Evolutionary conservation across 2,113 vertebrate genomes (phyloP).

Genomic region (Dasyurus viverrinus): DNA sequence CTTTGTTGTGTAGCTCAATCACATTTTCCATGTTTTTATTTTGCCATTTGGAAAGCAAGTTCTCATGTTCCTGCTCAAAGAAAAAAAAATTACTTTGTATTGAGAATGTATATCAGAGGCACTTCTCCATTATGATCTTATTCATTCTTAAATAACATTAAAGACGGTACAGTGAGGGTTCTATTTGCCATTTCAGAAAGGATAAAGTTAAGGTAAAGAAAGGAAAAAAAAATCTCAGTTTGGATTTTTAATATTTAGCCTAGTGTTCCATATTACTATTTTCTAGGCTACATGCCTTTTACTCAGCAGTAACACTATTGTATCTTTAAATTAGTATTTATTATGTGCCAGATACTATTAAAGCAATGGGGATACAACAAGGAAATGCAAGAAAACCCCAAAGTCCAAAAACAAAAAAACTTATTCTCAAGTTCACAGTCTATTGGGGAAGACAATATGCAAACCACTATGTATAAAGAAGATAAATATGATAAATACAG

Average conservation of each 20-base stretch:
- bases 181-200: slow-evolving; percentile 29
- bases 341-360: background rate
- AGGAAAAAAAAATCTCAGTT: background rate
- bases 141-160: too few relatives aligned
- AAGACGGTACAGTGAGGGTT: background rate
- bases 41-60: slow-evolving; percentile 94
- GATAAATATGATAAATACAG: background rate
- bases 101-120: background rate
- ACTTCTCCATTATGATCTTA: background rate
- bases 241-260: background rate
- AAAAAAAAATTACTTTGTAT: slow-evolving; percentile 28
- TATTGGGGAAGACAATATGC: background rate
- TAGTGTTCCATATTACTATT: background rate
- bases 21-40: slow-evolving; percentile 92
- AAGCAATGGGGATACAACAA: background rate
- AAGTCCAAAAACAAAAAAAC: background rate
- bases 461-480: background rate
- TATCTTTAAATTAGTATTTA: background rate
- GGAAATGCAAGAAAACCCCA: background rate
- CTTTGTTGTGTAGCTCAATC: slow-evolving; percentile 97
- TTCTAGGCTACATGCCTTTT: background rate
- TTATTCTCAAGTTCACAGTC: background rate
- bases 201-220: background rate
- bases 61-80: slow-evolving; percentile 91
- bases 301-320: background rate